Conservation (phyloP, 2,797 vertebrate genomes). For the Pseudochromis fuscus region DNA sequence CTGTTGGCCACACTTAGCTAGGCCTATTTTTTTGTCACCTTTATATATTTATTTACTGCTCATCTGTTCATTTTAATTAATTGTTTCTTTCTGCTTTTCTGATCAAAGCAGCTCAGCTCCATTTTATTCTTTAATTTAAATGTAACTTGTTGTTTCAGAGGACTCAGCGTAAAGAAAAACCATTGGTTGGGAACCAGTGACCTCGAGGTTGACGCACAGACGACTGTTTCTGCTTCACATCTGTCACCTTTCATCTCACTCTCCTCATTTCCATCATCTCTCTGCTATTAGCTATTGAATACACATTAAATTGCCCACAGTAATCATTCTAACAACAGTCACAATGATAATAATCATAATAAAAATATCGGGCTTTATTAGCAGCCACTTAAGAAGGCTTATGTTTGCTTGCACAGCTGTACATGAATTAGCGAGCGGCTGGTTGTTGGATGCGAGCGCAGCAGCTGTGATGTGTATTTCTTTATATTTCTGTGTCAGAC, state of each 20-base stretch:
- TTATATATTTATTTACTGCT: too few relatives aligned
- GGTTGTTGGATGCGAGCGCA: constrained; percentile 19
- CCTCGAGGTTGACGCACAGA: background rate
- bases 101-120: too few relatives aligned
- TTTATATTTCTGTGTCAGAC: constrained; percentile 43
- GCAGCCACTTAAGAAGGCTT: background rate
- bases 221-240: background rate
- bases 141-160: too few relatives aligned
- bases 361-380: background rate
- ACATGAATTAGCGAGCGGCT: constrained; percentile 21
- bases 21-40: too few relatives aligned
- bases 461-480: constrained; percentile 45
- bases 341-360: background rate
- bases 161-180: too few relatives aligned
- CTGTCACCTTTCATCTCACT: background rate
- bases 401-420: constrained; percentile 19
- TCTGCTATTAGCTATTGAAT: background rate
- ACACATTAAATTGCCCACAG: background rate
- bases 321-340: background rate
- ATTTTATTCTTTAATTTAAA: too few relatives aligned
- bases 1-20: too few relatives aligned
- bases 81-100: too few relatives aligned
- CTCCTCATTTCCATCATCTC: background rate
- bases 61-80: too few relatives aligned
- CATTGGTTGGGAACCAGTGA: too few relatives aligned